Base-by-base conservation (phyloP, 2,888 invertebrate species). In the Drymonia ruficornis region DNA sequence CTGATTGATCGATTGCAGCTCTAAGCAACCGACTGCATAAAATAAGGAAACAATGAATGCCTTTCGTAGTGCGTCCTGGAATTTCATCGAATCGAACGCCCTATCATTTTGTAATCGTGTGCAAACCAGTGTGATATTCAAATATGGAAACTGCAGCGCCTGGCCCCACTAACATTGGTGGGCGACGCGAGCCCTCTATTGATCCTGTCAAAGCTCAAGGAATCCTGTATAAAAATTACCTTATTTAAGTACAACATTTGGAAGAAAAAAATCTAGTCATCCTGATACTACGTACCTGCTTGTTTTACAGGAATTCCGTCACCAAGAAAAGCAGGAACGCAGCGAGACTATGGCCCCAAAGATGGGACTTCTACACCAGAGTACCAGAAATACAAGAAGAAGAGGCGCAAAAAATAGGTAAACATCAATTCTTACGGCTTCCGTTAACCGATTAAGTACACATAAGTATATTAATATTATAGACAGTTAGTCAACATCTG, bases 161-260 rank as follows among this genome's bases (percentile, higher is more conserved):
- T 45, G 76, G 81, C 9, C 74, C 81, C 2, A 65, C 64, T n/a
- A 63, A 65, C 19, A 70, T 76, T n/a, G 85, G 81, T 13, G 76
- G 78, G 11, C 83, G 86, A 1, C 81, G 84, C 8, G 90, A 91
- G 48, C 81, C 84, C 11, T 86, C 87, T 9, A 83, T 71, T 5
- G 91, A 91, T 63, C 89, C 91, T 11, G 91, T 91, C 9, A 91
- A 90, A 61, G 89, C 89, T 50, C 89, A 92, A 76, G 91, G 91
- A 62, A 85, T 92, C 65, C 70, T 91, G 92, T 92, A 81, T 74
- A 77, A 74, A 47, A 23, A 15, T 51, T 50, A 40, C 9, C 34
- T n/a, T n/a, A n/a, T 36, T 36, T 4, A 31, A 36, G 13, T n/a
- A 3, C 6, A n/a, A 6, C 11, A 36, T 36, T 36, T 36, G n/a